Evolutionary conservation across 2,113 vertebrate genomes (phyloP).

Genomic region (Sinosuthora webbiana): DNA sequence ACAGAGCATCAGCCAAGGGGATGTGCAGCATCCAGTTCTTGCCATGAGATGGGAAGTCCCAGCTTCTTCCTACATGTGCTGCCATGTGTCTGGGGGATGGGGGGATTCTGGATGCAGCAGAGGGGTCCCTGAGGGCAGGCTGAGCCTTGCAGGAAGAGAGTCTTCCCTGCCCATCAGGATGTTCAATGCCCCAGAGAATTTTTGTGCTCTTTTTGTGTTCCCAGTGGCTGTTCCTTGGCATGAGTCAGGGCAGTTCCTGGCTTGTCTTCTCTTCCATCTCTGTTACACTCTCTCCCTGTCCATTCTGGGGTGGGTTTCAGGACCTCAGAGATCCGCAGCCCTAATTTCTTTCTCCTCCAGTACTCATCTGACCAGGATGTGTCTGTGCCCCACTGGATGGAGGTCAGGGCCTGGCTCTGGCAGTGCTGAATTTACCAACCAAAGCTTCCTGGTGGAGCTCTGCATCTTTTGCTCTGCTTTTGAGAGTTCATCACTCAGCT

Average conservation of each 20-base stretch:
- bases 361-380: background rate
- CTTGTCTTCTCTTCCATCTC: background rate
- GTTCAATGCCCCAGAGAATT: background rate
- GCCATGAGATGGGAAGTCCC: background rate
- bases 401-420: background rate
- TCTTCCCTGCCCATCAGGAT: background rate
- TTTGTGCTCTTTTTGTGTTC: background rate
- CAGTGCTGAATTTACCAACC: background rate
- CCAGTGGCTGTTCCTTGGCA: background rate
- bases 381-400: background rate
- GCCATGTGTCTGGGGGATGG: fast-evolving
- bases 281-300: background rate
- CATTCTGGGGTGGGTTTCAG: background rate
- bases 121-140: background rate
- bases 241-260: background rate
- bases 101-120: background rate
- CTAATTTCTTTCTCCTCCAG: background rate
- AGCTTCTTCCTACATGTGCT: background rate
- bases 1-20: background rate
- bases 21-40: background rate
- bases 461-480: background rate
- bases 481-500: background rate
- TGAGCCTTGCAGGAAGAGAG: background rate
- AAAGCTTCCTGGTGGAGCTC: background rate
- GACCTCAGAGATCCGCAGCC: background rate